Conservation (phyloP, 2,888 invertebrate genomes). For the Xiphydria camelus region DNA sequence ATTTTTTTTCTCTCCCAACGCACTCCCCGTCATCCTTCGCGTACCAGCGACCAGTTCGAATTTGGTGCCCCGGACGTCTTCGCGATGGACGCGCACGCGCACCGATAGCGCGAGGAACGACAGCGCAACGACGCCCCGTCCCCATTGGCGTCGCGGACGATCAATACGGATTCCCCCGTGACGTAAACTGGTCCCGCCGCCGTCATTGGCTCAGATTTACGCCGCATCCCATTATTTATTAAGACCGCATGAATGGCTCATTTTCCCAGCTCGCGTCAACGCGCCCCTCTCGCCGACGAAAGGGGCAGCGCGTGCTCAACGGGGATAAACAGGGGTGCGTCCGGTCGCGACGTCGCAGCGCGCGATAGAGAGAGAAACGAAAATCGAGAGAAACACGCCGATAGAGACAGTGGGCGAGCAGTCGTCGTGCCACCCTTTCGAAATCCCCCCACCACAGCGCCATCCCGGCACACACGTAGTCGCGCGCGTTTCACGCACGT, state of each 20-base stretch:
- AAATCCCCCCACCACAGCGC: conserved; percentile 61
- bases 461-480: conserved; percentile 61
- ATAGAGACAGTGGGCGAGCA: conserved; percentile 36
- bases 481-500: conserved; percentile 59
- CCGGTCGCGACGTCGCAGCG: too few species aligned
- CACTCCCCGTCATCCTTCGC: too few species aligned
- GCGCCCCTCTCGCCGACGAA: neutral
- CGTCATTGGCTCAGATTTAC: conserved; percentile 60
- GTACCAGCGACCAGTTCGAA: conserved; percentile 17
- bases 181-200: conserved; percentile 59
- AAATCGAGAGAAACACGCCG: too few species aligned
- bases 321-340: too few species aligned
- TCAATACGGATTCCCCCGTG: conserved; percentile 61
- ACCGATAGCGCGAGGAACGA: conserved; percentile 11
- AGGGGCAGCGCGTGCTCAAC: too few species aligned
- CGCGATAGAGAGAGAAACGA: too few species aligned
- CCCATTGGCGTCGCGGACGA: conserved; percentile 46
- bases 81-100: conserved; percentile 10
- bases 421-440: conserved; percentile 58
- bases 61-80: conserved; percentile 5
- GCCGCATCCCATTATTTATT: conserved; percentile 64
- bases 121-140: conserved; percentile 21
- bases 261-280: conserved; percentile 25
- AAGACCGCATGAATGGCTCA: conserved; percentile 60
- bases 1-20: too few species aligned